Percentiles rank a stretch among this genome's conserved stretches.
Evolutionary conservation across 2,113 vertebrate species (phyloP).

Genomic region (Myiopsitta monachus): DNA sequence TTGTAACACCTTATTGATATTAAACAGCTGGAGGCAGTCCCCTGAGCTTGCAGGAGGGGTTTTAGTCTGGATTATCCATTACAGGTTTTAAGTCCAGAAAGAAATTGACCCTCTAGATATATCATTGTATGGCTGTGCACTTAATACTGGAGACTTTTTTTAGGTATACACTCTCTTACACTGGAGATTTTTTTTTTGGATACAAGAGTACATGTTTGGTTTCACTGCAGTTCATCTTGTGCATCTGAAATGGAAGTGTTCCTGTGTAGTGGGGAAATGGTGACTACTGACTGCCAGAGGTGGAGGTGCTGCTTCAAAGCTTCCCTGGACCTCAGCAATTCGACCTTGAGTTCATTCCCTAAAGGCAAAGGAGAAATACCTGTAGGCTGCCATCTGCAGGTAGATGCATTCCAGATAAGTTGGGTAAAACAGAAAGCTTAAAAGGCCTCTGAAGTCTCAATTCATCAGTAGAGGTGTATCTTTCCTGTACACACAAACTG

Average conservation of each 20-base stretch:
- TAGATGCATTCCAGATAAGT: no score
- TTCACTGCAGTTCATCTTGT: fast-evolving
- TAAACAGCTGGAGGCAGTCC: background rate
- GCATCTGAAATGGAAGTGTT: background rate
- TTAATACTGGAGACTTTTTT: background rate
- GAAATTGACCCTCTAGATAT: background rate
- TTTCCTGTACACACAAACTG: background rate
- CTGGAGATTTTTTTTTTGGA: no score
- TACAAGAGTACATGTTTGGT: background rate
- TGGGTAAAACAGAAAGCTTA: background rate
- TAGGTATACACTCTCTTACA: background rate
- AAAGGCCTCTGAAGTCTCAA: background rate
- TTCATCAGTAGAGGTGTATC: background rate
- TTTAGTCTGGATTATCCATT: background rate
- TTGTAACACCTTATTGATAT: background rate
- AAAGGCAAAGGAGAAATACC: background rate
- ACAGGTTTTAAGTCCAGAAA: background rate
- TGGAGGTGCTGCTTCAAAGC: background rate
- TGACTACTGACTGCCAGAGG: background rate
- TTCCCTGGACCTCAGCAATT: background rate
- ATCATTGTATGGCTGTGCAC: background rate
- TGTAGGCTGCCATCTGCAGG: background rate
- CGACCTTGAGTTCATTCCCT: background rate
- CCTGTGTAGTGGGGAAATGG: fast-evolving
- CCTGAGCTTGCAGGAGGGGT: fast-evolving